These are phyloP conservation scores for Cephalopholis sonnerati DNA, from an alignment of 2,113 vertebrate genomes.

Conservation along the genomic window DNA sequence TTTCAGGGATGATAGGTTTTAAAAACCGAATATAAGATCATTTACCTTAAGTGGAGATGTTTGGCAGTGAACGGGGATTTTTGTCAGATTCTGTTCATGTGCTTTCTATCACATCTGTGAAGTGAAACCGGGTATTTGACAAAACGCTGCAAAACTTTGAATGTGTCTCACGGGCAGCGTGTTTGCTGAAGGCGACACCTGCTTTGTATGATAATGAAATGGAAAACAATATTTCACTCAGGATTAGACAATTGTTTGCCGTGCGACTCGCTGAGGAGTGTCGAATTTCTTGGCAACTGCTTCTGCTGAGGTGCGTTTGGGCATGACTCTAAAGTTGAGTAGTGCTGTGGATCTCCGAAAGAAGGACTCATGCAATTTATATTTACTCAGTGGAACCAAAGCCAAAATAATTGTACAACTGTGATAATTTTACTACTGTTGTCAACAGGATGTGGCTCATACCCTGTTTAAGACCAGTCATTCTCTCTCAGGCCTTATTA, in stretches of 20 bases:
- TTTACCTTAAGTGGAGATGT: constrained; percentile 35
- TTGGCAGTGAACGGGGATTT: constrained; percentile 19
- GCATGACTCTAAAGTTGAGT: not conserved
- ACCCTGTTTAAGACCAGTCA: not conserved
- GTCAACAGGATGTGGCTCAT: not conserved
- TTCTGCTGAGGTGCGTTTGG: constrained; percentile 11
- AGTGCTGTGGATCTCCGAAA: constrained; percentile 1
- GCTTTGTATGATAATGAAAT: constrained; percentile 66
- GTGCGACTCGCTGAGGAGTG: constrained; percentile 11
- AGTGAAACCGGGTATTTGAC: constrained; percentile 23
- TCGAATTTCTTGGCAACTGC: constrained; percentile 40
- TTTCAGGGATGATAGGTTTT: constrained; percentile 41
- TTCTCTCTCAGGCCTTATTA: constrained; percentile 4
- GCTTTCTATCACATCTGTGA: constrained; percentile 26
- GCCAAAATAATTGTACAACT: not conserved
- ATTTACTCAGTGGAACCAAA: constrained; percentile 20
- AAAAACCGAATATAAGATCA: constrained; percentile 24
- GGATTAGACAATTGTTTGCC: constrained; percentile 60
- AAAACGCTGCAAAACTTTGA: constrained; percentile 44
- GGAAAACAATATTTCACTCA: constrained; percentile 50
- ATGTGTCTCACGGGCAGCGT: constrained; percentile 23
- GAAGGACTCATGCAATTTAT: constrained; percentile 8
- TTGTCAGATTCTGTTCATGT: constrained; percentile 15
- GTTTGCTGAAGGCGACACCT: constrained; percentile 50
- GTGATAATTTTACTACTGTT: not conserved